phyloP scores from a whole-genome alignment of 64 coral and sea anemone genomes.

The Montipora capricornis region DNA sequence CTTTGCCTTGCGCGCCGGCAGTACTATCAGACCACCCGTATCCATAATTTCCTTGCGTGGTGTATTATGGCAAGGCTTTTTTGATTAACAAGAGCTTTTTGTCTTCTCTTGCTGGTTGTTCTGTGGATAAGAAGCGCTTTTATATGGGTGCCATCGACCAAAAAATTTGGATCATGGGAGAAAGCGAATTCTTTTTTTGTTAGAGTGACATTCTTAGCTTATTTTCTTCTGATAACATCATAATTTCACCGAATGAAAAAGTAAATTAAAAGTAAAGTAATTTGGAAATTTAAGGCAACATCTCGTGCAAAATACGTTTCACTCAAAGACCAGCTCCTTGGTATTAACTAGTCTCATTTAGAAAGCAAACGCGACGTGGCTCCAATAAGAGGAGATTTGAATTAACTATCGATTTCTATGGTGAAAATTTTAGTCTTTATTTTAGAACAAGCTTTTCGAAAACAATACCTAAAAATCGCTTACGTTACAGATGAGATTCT shows the following conservation, averaged over 20 bases:
- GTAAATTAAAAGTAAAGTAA: constrained; percentile 31
- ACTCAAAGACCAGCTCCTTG: too few relatives aligned
- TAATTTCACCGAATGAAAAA: constrained; percentile 19
- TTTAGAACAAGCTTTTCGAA: neutral
- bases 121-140: neutral
- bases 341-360: too few relatives aligned
- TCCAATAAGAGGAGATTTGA: too few relatives aligned
- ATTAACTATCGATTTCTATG: neutral
- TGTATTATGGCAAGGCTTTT: constrained; percentile 8
- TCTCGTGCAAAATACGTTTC: neutral
- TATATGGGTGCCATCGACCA: neutral
- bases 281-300: neutral
- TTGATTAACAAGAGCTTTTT: constrained; percentile 48
- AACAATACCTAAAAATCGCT: neutral
- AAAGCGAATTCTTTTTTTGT: neutral
- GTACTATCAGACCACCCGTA: constrained; percentile 34
- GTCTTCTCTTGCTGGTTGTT: constrained; percentile 15
- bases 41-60: constrained; percentile 43
- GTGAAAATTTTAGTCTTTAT: neutral
- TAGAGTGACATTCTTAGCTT: neutral
- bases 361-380: neutral
- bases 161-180: neutral
- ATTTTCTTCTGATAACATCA: constrained; percentile 25
- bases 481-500: neutral
- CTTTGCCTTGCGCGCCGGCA: constrained; percentile 27